These are phyloP conservation scores for Euphydryas editha DNA, from an alignment of 2,888 invertebrate genomes.

Conservation along the genomic window DNA sequence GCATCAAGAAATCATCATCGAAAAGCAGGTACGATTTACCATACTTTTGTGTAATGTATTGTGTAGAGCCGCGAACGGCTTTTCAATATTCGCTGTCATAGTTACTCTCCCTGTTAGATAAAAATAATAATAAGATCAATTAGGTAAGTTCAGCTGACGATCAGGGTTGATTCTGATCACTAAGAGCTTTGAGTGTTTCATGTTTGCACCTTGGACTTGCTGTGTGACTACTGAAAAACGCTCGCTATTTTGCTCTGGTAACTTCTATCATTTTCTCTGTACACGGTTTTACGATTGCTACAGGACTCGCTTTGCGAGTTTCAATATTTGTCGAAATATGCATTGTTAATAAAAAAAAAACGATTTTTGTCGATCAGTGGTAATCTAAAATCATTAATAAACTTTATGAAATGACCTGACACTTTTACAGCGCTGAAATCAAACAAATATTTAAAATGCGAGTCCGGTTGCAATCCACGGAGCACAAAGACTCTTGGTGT, in stretches of 20 bases:
- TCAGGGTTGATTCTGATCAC: conserved; percentile 70
- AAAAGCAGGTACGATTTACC: conserved; percentile 71
- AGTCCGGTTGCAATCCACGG: conserved; percentile 84
- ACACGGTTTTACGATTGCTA: conserved; percentile 79
- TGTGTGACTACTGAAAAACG: conserved; percentile 81
- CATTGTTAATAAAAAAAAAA: not conserved
- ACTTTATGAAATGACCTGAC: conserved; percentile 15
- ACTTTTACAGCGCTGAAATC: conserved; percentile 9
- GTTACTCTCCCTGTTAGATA: conserved; percentile 66
- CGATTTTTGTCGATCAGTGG: not conserved
- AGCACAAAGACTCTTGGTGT: conserved; percentile 82
- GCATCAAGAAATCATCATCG: conserved; percentile 73
- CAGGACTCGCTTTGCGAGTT: conserved; percentile 70
- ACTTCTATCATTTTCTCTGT: conserved; percentile 82
- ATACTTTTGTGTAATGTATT: conserved; percentile 46
- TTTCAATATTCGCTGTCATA: conserved; percentile 64
- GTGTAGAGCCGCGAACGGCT: conserved; percentile 58
- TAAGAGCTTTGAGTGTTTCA: conserved; percentile 85
- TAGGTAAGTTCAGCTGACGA: conserved; percentile 77
- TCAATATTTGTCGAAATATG: conserved; percentile 34
- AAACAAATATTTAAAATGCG: conserved; percentile 51
- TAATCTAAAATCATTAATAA: not conserved
- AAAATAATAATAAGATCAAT: conserved; percentile 51
- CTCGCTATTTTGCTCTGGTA: conserved; percentile 83
- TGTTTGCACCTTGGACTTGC: conserved; percentile 85